A percentile compares a stretch with the other conserved stretches of the same genome.
phyloP scores from a whole-genome alignment of 37 sponge, comb jelly and placozoan genomes.

The Spongilla lacustris region DNA sequence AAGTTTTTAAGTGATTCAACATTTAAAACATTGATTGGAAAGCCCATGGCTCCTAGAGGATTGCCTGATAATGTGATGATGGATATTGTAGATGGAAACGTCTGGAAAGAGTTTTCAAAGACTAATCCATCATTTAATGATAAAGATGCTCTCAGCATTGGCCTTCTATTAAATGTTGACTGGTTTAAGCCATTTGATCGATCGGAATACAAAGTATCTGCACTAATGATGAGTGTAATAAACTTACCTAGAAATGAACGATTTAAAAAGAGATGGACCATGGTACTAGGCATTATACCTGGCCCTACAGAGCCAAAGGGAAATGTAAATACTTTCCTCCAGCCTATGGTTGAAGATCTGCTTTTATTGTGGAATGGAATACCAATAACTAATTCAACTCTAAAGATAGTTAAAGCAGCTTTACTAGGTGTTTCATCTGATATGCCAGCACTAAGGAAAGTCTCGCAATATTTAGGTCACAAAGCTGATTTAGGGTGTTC shows the following conservation, averaged over 20 bases:
- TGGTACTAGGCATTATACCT: background rate
- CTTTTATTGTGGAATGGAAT: background rate
- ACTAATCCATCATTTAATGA: background rate
- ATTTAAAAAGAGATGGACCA: background rate
- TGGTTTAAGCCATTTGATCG: background rate
- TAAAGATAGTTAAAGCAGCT: background rate
- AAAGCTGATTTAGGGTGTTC: too few relatives aligned
- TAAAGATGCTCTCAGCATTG: background rate
- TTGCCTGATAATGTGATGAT: slow-evolving; percentile 1
- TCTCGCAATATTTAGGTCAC: too few relatives aligned
- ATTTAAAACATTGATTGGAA: background rate
- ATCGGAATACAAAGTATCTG: background rate
- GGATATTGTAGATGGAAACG: background rate
- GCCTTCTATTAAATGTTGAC: background rate
- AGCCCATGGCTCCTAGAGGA: background rate
- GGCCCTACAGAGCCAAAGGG: background rate
- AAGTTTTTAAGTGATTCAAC: slow-evolving; percentile 1
- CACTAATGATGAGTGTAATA: slow-evolving; percentile 1
- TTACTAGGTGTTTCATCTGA: background rate
- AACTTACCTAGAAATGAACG: background rate
- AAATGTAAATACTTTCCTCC: background rate
- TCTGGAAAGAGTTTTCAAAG: background rate
- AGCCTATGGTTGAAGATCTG: background rate
- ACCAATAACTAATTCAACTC: background rate
- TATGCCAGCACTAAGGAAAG: too few relatives aligned